phyloP scores from a whole-genome alignment of 2,113 vertebrate genomes.

The Urocolius indicus region DNA sequence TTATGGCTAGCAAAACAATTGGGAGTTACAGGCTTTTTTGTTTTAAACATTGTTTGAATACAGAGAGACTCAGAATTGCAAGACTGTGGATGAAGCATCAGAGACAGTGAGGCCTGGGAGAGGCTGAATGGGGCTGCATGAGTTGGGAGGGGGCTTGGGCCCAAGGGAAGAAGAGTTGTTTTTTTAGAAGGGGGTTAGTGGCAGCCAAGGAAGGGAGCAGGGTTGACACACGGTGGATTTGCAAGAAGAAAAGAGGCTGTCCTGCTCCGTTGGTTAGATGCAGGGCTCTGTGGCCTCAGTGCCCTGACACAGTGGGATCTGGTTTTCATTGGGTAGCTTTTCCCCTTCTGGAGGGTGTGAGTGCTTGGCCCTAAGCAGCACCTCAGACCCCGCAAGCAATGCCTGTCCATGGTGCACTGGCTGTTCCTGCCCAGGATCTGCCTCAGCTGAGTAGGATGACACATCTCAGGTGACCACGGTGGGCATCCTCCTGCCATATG shows the following conservation, averaged over 20 bases:
- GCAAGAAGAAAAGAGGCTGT: background rate
- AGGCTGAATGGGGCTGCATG: background rate
- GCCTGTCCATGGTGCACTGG: fast-evolving
- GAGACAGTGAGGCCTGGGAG: background rate
- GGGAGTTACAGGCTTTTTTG: background rate
- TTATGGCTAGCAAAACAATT: background rate
- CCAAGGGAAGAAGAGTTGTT: background rate
- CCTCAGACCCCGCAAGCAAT: background rate
- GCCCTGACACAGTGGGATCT: background rate
- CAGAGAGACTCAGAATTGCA: fast-evolving
- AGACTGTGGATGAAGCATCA: fast-evolving
- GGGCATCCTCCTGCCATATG: background rate
- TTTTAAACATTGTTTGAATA: background rate
- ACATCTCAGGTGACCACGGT: background rate
- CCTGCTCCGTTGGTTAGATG: background rate
- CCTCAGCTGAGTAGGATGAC: background rate
- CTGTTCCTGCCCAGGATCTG: background rate
- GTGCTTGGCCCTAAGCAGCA: background rate
- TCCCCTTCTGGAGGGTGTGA: background rate
- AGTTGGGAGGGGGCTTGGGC: background rate
- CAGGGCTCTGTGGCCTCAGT: background rate
- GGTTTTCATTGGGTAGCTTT: background rate
- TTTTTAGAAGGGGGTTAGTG: background rate
- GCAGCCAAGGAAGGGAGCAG: background rate
- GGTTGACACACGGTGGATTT: background rate